Conservation (phyloP, 2,113 vertebrate genomes). For the Spheniscus mendiculus region DNA sequence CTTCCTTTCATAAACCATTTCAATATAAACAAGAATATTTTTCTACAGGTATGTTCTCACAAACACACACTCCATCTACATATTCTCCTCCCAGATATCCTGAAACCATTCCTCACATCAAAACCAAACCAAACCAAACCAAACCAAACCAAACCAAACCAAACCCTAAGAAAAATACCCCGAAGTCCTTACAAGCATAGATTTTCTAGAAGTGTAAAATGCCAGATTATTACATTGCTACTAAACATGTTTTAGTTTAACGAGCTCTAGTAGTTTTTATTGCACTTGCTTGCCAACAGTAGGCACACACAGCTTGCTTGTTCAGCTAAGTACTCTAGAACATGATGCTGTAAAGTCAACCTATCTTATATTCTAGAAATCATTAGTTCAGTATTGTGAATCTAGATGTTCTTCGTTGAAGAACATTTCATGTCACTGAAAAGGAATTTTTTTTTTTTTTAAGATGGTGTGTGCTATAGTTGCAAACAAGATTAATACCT, state of each 20-base stretch:
- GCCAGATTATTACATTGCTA: neutral
- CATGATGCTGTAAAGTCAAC: neutral
- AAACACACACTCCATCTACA: neutral
- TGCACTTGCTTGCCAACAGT: neutral
- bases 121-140: neutral
- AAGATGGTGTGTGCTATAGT: neutral
- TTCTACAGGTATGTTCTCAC: neutral
- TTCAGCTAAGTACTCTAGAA: neutral
- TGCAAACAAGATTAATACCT: neutral
- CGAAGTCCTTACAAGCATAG: neutral
- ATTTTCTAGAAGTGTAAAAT: neutral
- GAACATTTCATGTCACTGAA: neutral
- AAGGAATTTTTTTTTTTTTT: neutral
- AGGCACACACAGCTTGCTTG: neutral
- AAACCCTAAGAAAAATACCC: neutral
- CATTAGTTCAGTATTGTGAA: neutral
- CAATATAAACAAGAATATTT: neutral
- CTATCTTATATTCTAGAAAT: neutral
- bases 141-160: neutral
- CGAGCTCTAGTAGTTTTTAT: neutral
- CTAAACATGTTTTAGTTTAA: conserved; percentile 2
- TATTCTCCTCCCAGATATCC: neutral
- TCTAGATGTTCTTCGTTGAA: neutral
- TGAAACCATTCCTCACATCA: neutral
- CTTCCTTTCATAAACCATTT: conserved; percentile 30